Evolutionary conservation across 2,797 vertebrate species (phyloP).

Genomic region (Prionace glauca): DNA sequence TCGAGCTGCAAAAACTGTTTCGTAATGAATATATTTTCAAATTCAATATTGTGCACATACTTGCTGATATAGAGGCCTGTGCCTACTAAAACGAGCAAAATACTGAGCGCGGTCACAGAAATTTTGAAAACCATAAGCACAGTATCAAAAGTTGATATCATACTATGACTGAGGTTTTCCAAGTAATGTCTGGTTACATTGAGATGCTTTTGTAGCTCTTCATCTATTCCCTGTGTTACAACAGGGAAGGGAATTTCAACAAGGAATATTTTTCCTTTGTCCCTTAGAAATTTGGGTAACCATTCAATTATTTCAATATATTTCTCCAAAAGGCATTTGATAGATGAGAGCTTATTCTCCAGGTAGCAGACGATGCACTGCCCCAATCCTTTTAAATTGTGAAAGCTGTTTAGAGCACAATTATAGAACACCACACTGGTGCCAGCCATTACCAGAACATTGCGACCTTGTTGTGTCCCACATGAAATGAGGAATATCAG

Average conservation of each 20-base stretch:
- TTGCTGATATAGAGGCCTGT: slow-evolving; percentile 68
- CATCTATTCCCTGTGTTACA: slow-evolving; percentile 59
- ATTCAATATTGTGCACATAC: slow-evolving; percentile 60
- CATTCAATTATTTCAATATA: slow-evolving; percentile 70
- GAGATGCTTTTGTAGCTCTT: slow-evolving; percentile 59
- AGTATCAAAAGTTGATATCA: slow-evolving; percentile 51
- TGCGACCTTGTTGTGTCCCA: slow-evolving; percentile 74
- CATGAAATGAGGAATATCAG: slow-evolving; percentile 73
- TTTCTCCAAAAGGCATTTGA: slow-evolving; percentile 60
- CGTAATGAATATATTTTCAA: slow-evolving; percentile 76
- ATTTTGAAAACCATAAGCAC: slow-evolving; percentile 58
- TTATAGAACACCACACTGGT: slow-evolving; percentile 71
- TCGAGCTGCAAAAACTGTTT: slow-evolving; percentile 69
- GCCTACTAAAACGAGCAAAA: slow-evolving; percentile 63
- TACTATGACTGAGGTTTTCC: slow-evolving; percentile 54
- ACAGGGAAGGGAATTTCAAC: slow-evolving; percentile 55
- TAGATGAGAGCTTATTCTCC: slow-evolving; percentile 62
- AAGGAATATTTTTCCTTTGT: slow-evolving; percentile 47
- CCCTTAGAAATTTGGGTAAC: slow-evolving; percentile 53
- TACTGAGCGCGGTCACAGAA: slow-evolving; percentile 62
- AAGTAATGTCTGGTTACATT: slow-evolving; percentile 59
- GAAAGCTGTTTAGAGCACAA: slow-evolving; percentile 73
- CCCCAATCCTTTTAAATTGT: slow-evolving; percentile 69
- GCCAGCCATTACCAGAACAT: slow-evolving; percentile 70
- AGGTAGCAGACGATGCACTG: slow-evolving; percentile 79